A percentile compares a stretch with the other conserved stretches of the same genome.
These are phyloP conservation scores for Archivesica marissinica DNA, from an alignment of 1,140 invertebrate genomes.

Conservation along the genomic window DNA sequence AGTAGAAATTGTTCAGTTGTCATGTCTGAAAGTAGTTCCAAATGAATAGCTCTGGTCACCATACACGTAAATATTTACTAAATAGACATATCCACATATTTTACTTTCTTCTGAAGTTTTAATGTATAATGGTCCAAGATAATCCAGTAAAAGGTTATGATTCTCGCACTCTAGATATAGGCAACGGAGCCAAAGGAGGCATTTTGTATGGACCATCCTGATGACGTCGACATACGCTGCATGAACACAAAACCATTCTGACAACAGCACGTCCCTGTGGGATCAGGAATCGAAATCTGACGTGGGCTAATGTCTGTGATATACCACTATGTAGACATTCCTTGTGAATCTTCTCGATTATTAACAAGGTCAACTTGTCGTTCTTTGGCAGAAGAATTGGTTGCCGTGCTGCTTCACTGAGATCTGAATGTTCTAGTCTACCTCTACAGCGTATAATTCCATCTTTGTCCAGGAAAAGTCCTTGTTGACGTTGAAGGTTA, in stretches of 20 bases:
- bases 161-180: background rate
- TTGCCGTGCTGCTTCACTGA: conserved; percentile 13
- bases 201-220: conserved; percentile 6
- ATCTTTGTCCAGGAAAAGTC: background rate
- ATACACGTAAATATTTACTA: too few relatives aligned
- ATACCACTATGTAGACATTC: conserved; percentile 3
- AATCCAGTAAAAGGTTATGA: conserved; percentile 26
- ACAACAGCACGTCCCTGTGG: conserved; percentile 3
- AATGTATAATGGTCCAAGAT: conserved; percentile 9
- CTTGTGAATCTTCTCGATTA: background rate
- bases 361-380: background rate
- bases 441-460: conserved; percentile 33
- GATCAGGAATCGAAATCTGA: background rate
- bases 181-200: conserved; percentile 9
- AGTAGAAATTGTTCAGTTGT: conserved; percentile 17
- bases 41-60: conserved; percentile 23
- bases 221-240: conserved; percentile 18
- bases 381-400: conserved; percentile 8
- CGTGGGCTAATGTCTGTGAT: background rate
- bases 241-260: background rate
- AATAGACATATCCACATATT: conserved; percentile 21
- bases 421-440: conserved; percentile 32
- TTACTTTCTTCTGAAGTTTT: background rate
- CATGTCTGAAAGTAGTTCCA: conserved; percentile 15
- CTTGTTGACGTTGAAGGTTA: conserved; percentile 18